A percentile compares a stretch with the other conserved stretches of the same genome.
Conservation (phyloP, 2,797 vertebrate species). For the Pangasius sanitwongsei region DNA sequence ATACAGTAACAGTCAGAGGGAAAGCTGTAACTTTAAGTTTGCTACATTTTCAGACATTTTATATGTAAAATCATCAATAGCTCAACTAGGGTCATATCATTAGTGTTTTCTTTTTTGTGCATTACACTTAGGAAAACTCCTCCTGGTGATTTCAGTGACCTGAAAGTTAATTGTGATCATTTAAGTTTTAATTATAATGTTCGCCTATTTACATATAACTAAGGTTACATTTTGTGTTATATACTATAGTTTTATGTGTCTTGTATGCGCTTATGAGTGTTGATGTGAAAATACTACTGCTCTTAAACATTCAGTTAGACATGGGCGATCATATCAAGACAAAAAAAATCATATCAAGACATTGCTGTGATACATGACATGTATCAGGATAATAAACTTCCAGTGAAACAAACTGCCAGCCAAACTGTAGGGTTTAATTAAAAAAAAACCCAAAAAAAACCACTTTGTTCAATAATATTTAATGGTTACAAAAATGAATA, state of each 20-base stretch:
- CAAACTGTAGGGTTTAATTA: not conserved
- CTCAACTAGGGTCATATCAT: not conserved
- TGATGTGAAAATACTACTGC: not conserved
- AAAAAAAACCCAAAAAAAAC: not conserved
- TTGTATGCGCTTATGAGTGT: not conserved
- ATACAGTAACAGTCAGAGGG: too few relatives aligned
- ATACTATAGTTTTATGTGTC: not conserved
- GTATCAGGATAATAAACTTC: too few relatives aligned
- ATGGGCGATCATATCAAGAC: not conserved
- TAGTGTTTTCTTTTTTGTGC: not conserved
- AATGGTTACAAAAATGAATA: not conserved
- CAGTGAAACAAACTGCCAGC: too few relatives aligned
- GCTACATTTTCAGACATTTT: not conserved
- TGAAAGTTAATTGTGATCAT: too few relatives aligned
- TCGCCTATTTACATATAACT: not conserved
- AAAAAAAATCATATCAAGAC: not conserved
- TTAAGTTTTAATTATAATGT: not conserved
- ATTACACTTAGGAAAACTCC: not conserved
- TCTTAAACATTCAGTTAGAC: too few relatives aligned
- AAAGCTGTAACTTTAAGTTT: not conserved
- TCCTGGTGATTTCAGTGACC: too few relatives aligned
- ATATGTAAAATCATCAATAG: not conserved
- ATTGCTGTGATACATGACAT: not conserved
- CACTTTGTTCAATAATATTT: not conserved
- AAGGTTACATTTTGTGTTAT: not conserved